These are phyloP conservation scores for Toxotes lorentzi DNA, from an alignment of 2,797 vertebrate species.

Conservation along the genomic window DNA sequence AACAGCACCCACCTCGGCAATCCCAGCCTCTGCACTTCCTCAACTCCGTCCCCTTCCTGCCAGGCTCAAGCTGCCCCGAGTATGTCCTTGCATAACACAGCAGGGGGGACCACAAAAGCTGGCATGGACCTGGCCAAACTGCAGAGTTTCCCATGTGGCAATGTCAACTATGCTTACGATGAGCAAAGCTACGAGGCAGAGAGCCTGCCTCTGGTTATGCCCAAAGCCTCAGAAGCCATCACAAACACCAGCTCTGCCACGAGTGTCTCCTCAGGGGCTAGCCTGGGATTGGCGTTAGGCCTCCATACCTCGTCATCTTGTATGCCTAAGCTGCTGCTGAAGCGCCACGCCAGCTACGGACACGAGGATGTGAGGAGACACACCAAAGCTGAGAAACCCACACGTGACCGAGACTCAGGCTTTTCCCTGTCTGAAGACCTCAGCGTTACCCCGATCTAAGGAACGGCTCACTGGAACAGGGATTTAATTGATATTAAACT, in stretches of 20 bases:
- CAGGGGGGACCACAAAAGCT: slow-evolving; percentile 54
- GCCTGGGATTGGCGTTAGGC: slow-evolving; percentile 62
- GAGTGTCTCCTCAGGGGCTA: slow-evolving; percentile 61
- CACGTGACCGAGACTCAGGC: slow-evolving; percentile 91
- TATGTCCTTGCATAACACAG: slow-evolving; percentile 60
- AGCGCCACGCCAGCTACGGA: slow-evolving; percentile 89
- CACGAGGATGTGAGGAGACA: slow-evolving; percentile 87
- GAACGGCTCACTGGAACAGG: neutral
- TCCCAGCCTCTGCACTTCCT: slow-evolving; percentile 74
- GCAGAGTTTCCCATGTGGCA: slow-evolving; percentile 91
- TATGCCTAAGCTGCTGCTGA: slow-evolving; percentile 82
- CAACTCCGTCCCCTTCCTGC: slow-evolving; percentile 75
- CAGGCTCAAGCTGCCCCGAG: slow-evolving; percentile 73
- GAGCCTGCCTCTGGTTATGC: slow-evolving; percentile 76
- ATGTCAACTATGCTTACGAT: slow-evolving; percentile 92
- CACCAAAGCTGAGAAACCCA: slow-evolving; percentile 86
- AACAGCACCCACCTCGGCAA: slow-evolving; percentile 78
- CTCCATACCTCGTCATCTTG: slow-evolving; percentile 67
- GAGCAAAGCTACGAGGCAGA: slow-evolving; percentile 87
- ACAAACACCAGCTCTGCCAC: slow-evolving; percentile 67
- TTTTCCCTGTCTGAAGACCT: slow-evolving; percentile 94
- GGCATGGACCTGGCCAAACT: slow-evolving; percentile 89
- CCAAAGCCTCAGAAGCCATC: slow-evolving; percentile 72
- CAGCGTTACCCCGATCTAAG: slow-evolving; percentile 88
- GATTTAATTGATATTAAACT: slow-evolving; percentile 15